phyloP scores from a whole-genome alignment of 2,113 vertebrate genomes.

The Piprites chloris region DNA sequence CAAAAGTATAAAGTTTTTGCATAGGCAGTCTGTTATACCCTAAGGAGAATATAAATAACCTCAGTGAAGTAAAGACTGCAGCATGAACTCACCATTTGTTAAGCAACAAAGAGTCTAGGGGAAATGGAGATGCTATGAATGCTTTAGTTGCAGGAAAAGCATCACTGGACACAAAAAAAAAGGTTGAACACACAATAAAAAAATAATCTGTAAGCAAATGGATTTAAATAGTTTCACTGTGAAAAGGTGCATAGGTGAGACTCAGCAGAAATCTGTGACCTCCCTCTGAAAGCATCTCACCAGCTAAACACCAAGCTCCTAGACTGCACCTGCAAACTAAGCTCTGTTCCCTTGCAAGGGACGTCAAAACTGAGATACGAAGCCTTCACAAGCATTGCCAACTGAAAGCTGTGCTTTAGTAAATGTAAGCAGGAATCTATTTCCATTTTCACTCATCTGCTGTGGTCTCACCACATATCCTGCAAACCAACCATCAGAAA shows the following conservation, averaged over 20 bases:
- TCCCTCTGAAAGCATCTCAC: neutral
- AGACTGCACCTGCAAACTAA: neutral
- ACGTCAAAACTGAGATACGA: neutral
- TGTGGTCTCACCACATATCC: fast-evolving
- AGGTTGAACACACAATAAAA: neutral
- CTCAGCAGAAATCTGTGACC: neutral
- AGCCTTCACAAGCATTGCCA: neutral
- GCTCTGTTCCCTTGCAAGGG: neutral
- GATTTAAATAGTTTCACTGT: neutral
- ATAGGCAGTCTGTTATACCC: neutral
- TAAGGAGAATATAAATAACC: neutral
- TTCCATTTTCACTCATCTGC: neutral
- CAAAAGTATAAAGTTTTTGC: neutral
- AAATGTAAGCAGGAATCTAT: neutral
- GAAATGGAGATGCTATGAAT: neutral
- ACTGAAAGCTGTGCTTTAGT: neutral
- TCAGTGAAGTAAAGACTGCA: neutral
- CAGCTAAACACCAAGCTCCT: neutral
- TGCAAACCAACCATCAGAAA: fast-evolving
- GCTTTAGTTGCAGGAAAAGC: neutral
- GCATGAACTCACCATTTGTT: neutral
- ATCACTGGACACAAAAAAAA: neutral
- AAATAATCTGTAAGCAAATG: neutral
- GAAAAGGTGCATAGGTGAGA: neutral
- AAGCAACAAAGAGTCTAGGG: neutral